Base-by-base conservation (phyloP, 2,888 invertebrate species). In the Campoplex capitator region DNA sequence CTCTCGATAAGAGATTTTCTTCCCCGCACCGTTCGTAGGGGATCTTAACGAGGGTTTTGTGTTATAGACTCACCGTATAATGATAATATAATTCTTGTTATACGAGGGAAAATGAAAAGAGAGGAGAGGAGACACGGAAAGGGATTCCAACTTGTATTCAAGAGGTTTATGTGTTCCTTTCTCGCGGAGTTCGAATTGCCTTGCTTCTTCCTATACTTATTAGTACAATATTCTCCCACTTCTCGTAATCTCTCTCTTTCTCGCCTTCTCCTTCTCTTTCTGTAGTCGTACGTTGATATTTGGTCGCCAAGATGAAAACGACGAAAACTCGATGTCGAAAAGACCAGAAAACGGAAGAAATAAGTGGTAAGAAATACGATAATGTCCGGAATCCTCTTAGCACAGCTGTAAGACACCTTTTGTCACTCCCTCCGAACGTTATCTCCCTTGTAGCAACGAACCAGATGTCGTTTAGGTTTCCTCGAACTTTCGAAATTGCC, bases 301-400 rank as follows among this genome's bases (percentile, higher is more conserved):
- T 65, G 28, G 65, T 28, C 65, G 13, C 54, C 18, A 67, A 6
- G 9, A 58, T 7, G 32, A 13, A 54, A 78, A 38, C 51, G 35
- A 48, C 45, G 70, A 23, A 70, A 56, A 16, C 18, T 28, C 16
- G 45, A 65, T 45, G 38, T 3, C 3, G n/a, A 84, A 68, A 77
- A 67, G 74, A 68, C 35, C 28, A 70, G 51, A 51, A 67, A 74
- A 48, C 13, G 38, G 16, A 68, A 58, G 58, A 75, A 68, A 23
- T 23, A 23, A 84, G 18, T 67, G 42, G 28, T 58, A 83, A 85
- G 88, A 89, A 89, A 88, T 88, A 88, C 88, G 89, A 88, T 89
- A 86, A 90, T 83, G 88, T 86, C 85, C 84, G 85, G 65, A 89
- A 90, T 89, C 89, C 89, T 89, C 88, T 90, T 89, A 90, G 75